Evolutionary conservation across 2,113 vertebrate genomes (phyloP), one percentile per base, ranked within the genome.

Genomic region (Melospiza georgiana): DNA sequence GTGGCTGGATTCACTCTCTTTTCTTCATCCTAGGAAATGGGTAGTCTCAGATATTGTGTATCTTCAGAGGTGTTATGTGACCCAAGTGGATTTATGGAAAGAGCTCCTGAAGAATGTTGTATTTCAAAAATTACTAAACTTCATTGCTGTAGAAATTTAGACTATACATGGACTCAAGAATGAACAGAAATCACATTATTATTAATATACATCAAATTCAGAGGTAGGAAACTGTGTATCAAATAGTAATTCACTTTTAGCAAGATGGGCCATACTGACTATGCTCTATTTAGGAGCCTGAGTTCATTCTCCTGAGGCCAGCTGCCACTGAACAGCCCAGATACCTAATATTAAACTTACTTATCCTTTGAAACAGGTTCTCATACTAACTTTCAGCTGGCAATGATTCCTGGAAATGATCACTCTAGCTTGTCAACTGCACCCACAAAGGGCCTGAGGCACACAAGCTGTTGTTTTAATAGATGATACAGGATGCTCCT

Each of bases 371-470:
- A 37, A 72, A 59, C 11, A 46, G 39, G 24, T 12, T 90, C 39
- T 16, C 3, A 5, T 4, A 24, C 28, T 68, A 55, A 54, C 33
- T 68, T 18, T 12, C 58, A 63, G 8, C 1, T 51, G 44, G 48
- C 39, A 84, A 27, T 10, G 27, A 44, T 54, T 87, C 37, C 67
- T 80, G 58, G 52, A 87, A 75, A 54, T 1, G 1, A 59, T 54
- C 8, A 7, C 18, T 35, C 12, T 11, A 30, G 9, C 12, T 67
- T 4, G 0, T 8, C 75, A 46, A 21, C 25, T 37, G 12, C 7
- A 18, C 16, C 15, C 13, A 49, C 0, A 0, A 58, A 58, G 44
- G n/a, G 37, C 16, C 31, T 10, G 31, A 52, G 57, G 31, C 11
- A 58, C n/a, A 87, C 6, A 75, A 48, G 15, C 4, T n/a, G 7